A percentile compares a stretch with the other conserved stretches of the same genome.
phyloP scores from a whole-genome alignment of 1,140 invertebrate species.

The Sogatella furcifera region DNA sequence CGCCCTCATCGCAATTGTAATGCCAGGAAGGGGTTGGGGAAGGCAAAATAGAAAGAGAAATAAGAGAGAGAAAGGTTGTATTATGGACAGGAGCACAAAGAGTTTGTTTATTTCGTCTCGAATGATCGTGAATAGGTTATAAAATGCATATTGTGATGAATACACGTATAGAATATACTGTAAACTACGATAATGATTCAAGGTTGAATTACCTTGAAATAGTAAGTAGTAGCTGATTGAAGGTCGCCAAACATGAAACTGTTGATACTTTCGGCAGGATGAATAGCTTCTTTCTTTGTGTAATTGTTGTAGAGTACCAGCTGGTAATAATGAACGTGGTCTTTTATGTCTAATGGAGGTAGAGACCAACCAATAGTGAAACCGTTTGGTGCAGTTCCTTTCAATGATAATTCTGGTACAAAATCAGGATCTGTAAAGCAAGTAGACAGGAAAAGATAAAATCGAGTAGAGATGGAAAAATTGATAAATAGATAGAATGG shows the following conservation, averaged over 20 bases:
- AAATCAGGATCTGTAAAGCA: constrained; percentile 54
- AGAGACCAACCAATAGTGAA: constrained; percentile 66
- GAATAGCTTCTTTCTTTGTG: constrained; percentile 43
- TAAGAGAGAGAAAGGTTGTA: no score
- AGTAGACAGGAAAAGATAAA: not conserved
- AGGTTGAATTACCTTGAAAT: constrained; percentile 46
- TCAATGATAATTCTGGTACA: constrained; percentile 61
- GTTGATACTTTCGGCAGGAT: constrained; percentile 43
- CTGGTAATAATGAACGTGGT: constrained; percentile 65
- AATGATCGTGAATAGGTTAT: no score
- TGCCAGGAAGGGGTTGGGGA: no score
- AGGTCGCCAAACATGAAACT: constrained; percentile 66
- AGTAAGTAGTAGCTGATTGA: constrained; percentile 61
- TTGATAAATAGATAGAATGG: no score
- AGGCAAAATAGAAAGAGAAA: no score
- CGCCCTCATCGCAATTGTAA: no score
- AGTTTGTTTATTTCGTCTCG: no score
- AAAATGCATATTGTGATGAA: no score
- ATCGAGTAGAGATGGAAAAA: no score
- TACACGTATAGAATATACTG: no score
- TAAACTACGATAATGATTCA: no score
- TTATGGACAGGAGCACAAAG: no score
- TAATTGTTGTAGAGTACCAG: constrained; percentile 50
- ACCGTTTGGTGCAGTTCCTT: constrained; percentile 61
- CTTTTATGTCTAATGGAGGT: constrained; percentile 48